A percentile compares a stretch with the other conserved stretches of the same genome.
These are phyloP conservation scores for Nineta flava DNA, from an alignment of 2,888 invertebrate genomes.

Conservation along the genomic window DNA sequence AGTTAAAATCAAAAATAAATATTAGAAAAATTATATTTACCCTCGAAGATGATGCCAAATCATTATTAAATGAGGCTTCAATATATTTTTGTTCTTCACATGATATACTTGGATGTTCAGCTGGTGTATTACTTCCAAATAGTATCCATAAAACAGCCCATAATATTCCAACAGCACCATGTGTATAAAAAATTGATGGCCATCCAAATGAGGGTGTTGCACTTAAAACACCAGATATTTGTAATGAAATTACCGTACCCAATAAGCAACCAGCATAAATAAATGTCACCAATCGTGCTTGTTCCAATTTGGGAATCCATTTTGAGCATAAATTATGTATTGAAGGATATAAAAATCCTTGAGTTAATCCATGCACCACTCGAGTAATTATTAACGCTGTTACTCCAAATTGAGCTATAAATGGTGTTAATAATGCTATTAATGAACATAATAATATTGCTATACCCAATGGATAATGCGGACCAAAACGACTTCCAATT, in stretches of 20 bases:
- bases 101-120: slow-evolving; percentile 40
- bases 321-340: slow-evolving; percentile 58
- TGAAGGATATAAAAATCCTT: slow-evolving; percentile 55
- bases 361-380: slow-evolving; percentile 56
- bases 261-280: slow-evolving; percentile 56
- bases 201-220: slow-evolving; percentile 47
- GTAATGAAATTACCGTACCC: slow-evolving; percentile 60
- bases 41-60: slow-evolving; percentile 15
- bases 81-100: slow-evolving; percentile 49
- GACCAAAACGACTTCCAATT: slow-evolving; percentile 57
- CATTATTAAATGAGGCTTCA: slow-evolving; percentile 39
- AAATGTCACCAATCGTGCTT: slow-evolving; percentile 49
- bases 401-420: slow-evolving; percentile 48
- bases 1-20: too few relatives aligned
- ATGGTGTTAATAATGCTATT: slow-evolving; percentile 47
- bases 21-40: not conserved
- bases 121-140: slow-evolving; percentile 49
- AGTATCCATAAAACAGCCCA: slow-evolving; percentile 45
- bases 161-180: slow-evolving; percentile 42
- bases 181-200: slow-evolving; percentile 62
- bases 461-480: slow-evolving; percentile 44
- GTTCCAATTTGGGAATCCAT: slow-evolving; percentile 56
- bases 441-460: slow-evolving; percentile 42
- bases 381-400: slow-evolving; percentile 45
- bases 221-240: slow-evolving; percentile 48